Conservation (phyloP, 2,113 vertebrate species). For the Drymodes brunneopygia region DNA sequence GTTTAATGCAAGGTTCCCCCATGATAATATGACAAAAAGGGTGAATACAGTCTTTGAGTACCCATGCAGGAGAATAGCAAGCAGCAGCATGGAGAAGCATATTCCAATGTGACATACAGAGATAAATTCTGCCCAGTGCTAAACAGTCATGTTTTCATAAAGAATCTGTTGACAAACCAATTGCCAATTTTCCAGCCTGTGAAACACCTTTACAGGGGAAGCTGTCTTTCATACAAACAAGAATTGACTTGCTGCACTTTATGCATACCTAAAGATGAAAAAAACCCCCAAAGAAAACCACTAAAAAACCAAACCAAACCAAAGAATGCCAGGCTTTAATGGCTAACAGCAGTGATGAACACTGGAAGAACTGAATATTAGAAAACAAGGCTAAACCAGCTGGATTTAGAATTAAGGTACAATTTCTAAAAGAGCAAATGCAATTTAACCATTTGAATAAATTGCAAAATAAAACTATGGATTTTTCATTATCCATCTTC, state of each 20-base stretch:
- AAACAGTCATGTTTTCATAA: background rate
- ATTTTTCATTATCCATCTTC: background rate
- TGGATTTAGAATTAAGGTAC: background rate
- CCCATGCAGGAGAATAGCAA: background rate
- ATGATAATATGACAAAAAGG: background rate
- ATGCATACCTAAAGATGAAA: background rate
- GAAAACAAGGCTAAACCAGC: background rate
- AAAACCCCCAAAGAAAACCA: background rate
- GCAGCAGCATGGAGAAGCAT: background rate
- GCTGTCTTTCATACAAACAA: background rate
- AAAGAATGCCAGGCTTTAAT: background rate
- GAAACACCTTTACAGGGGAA: background rate
- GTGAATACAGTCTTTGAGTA: background rate
- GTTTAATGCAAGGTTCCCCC: background rate
- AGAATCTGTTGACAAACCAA: background rate
- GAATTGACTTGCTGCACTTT: background rate
- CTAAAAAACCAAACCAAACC: background rate
- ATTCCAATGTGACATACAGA: background rate
- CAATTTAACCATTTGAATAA: background rate
- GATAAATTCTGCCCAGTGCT: background rate
- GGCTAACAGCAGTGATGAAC: background rate
- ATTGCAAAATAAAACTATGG: background rate
- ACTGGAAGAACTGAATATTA: background rate
- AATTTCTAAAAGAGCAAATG: background rate
- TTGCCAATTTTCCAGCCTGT: background rate